Conservation (phyloP, 2,797 vertebrate genomes). For the Coilia nasus region DNA sequence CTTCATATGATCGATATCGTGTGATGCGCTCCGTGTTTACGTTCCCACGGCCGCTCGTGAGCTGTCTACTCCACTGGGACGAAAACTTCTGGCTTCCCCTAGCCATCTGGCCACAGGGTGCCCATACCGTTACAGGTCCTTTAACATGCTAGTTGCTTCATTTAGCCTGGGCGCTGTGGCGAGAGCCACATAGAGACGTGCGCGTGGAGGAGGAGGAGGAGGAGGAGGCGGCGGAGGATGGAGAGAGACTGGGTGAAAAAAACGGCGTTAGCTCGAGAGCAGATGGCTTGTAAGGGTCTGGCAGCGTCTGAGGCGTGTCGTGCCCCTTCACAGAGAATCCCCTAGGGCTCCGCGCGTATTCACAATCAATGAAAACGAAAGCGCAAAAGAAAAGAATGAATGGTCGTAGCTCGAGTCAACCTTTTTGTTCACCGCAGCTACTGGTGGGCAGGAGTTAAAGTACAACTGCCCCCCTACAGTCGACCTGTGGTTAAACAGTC, state of each 20-base stretch:
- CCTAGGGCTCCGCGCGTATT: constrained; percentile 84
- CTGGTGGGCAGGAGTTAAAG: constrained; percentile 84
- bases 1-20: constrained; percentile 80
- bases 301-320: constrained; percentile 96
- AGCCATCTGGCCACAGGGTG: constrained; percentile 76
- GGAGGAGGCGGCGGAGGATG: constrained; percentile 35
- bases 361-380: constrained; percentile 96
- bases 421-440: constrained; percentile 83
- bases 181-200: constrained; percentile 78
- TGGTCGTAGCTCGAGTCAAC: constrained; percentile 85
- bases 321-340: constrained; percentile 88
- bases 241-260: constrained; percentile 60
- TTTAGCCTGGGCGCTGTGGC: constrained; percentile 71
- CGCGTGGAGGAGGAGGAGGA: constrained; percentile 50
- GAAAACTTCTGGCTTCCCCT: constrained; percentile 66
- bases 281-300: constrained; percentile 95
- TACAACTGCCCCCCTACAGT: constrained; percentile 74
- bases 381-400: constrained; percentile 90
- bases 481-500: constrained; percentile 85
- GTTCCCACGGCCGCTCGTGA: constrained; percentile 81
- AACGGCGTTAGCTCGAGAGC: constrained; percentile 87
- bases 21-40: constrained; percentile 76
- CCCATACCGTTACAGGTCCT: constrained; percentile 79
- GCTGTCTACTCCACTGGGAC: constrained; percentile 73
- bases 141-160: constrained; percentile 78